These are phyloP conservation scores for Neodiprion virginianus DNA, from an alignment of 1,140 invertebrate species.

Conservation along the genomic window DNA sequence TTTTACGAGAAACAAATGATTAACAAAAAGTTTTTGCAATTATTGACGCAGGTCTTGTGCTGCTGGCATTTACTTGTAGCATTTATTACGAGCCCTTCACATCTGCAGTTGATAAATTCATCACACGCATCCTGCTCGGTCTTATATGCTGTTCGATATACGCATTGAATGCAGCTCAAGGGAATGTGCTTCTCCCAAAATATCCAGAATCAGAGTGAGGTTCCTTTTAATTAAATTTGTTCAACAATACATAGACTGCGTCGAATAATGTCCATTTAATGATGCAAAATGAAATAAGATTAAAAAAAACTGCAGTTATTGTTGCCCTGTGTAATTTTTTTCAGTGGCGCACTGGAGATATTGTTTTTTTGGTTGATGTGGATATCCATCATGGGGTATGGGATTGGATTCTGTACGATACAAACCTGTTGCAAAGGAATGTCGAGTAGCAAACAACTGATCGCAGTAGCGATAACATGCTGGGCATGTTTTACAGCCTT, in stretches of 20 bases:
- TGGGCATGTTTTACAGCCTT: conserved; percentile 67
- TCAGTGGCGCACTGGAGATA: not conserved
- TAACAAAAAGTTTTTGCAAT: not conserved
- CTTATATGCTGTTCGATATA: conserved; percentile 5
- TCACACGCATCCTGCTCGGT: not conserved
- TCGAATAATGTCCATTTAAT: not conserved
- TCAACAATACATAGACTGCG: too few species aligned
- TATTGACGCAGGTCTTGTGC: not conserved
- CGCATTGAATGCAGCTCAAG: not conserved
- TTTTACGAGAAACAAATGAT: not conserved
- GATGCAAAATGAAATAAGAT: not conserved
- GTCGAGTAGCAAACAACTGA: not conserved
- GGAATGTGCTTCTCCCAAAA: not conserved
- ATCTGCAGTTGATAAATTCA: not conserved
- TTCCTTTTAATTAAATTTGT: not conserved
- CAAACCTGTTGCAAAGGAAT: not conserved
- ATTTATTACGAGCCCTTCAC: conserved; percentile 13
- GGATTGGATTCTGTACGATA: conserved; percentile 4
- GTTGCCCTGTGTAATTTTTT: not conserved
- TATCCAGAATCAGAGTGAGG: conserved; percentile 8
- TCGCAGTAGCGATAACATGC: conserved; percentile 16
- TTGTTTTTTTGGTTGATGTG: not conserved
- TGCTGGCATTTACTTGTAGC: not conserved
- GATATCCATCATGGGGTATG: not conserved
- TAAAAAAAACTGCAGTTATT: not conserved